phyloP scores from a whole-genome alignment of 1,140 invertebrate species.

The fruit fly (Drosophila melanogaster) region DNA sequence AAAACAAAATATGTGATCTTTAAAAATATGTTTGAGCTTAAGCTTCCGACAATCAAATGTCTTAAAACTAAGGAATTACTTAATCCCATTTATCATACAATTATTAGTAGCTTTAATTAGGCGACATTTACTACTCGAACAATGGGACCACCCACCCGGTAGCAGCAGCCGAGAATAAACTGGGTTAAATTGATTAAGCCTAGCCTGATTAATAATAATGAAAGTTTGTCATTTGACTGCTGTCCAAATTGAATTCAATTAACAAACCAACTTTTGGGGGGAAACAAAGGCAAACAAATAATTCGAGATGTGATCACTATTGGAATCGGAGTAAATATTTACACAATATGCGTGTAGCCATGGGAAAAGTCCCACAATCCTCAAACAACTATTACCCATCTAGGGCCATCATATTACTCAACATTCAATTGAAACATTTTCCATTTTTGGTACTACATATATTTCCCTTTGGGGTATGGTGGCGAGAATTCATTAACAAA shows the following conservation, averaged over 20 bases:
- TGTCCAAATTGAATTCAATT: slow-evolving; percentile 65
- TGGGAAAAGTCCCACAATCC: slow-evolving; percentile 6
- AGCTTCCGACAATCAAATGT: too few relatives aligned
- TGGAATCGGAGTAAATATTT: slow-evolving; percentile 68
- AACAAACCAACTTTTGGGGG: slow-evolving; percentile 36
- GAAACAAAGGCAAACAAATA: slow-evolving; percentile 24
- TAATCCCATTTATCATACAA: not conserved
- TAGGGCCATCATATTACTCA: slow-evolving; percentile 14
- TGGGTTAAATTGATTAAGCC: slow-evolving; percentile 75
- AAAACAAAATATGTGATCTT: not conserved
- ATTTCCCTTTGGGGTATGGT: slow-evolving; percentile 1
- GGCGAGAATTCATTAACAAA: slow-evolving; percentile 45
- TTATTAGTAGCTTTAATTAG: slow-evolving; percentile 12
- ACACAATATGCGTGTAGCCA: slow-evolving; percentile 47
- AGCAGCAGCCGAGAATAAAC: slow-evolving; percentile 25
- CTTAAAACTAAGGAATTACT: too few relatives aligned
- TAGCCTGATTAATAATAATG: slow-evolving; percentile 52
- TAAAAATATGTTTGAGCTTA: not conserved
- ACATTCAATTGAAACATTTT: slow-evolving; percentile 42
- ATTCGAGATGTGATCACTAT: slow-evolving; percentile 17
- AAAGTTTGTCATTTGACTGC: slow-evolving; percentile 41
- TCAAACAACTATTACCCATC: not conserved
- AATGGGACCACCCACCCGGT: slow-evolving; percentile 21
- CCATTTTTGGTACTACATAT: not conserved
- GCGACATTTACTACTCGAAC: not conserved